Conservation (phyloP, 2,888 invertebrate genomes). For the Mesoligia furuncula region DNA sequence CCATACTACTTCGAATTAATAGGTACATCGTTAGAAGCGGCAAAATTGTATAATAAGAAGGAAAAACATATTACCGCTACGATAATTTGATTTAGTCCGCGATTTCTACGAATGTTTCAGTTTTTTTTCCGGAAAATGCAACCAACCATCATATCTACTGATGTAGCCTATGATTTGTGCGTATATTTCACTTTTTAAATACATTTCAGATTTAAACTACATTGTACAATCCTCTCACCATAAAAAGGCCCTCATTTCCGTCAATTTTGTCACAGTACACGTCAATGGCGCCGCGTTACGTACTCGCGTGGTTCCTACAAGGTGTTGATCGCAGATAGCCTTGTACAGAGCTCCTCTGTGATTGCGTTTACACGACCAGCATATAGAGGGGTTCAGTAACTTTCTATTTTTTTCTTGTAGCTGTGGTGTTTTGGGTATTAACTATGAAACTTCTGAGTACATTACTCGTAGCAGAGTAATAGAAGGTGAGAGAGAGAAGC, state of each 20-base stretch:
- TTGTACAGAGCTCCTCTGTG: constrained; percentile 15
- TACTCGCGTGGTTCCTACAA: constrained; percentile 27
- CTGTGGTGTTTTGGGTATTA: not conserved
- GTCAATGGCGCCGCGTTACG: constrained; percentile 44
- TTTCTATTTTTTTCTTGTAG: constrained; percentile 52
- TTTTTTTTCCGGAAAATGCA: constrained; percentile 14
- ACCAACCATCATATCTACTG: not conserved
- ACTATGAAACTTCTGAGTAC: not conserved
- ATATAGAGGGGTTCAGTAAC: constrained; percentile 19
- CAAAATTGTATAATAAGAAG: not conserved
- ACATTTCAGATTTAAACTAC: not conserved
- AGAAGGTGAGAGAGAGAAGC: not conserved
- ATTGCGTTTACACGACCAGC: constrained; percentile 40
- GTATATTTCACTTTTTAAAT: not conserved
- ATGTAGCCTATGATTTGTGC: not conserved
- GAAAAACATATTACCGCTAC: not conserved
- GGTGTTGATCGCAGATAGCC: constrained; percentile 52
- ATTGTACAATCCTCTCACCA: constrained; percentile 24
- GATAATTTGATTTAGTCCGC: not conserved
- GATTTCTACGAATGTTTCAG: not conserved
- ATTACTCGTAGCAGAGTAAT: too few species aligned
- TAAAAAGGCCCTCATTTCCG: constrained; percentile 43
- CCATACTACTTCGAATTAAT: not conserved
- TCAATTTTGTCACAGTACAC: constrained; percentile 40
- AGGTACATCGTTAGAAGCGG: not conserved